Base-by-base conservation (phyloP, 2,797 vertebrate genomes). In the Melanotaenia trifasciata region DNA sequence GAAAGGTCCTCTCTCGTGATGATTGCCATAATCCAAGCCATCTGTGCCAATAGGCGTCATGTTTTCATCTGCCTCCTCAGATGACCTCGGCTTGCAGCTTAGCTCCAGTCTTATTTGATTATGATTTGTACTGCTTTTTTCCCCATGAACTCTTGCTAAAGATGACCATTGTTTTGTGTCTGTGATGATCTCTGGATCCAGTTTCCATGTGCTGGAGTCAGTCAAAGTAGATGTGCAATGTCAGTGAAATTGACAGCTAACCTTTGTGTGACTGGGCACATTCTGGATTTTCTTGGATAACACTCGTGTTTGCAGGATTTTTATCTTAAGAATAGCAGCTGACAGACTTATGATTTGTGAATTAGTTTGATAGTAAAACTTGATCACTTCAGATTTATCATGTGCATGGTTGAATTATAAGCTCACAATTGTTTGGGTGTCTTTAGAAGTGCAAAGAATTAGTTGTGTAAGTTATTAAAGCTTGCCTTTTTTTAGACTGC, bases 11-110 rank as follows among this genome's bases (percentile, higher is more conserved):
- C 72, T 89, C 83, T 84, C 67, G 45, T 70, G 80, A 94, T 93
- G 87, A 92, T 93, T 92, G 90, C 88, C 54, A 86, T 94, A 94
- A 95, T 93, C 86, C 84, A 84, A 93, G 91, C 93, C 94, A 95
- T 92, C 90, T 95, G 95, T 93, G 91, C 91, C 94, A 94, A 94
- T 91, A 94, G 89, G 82, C 76, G 70, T 74, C 3, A 13, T 85
- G 86, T 93, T 93, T 93, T 93, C 87, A 87, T 90, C 89, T 78
- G 80, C 85, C 90, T 87, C 82, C 71, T 84, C 73, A 33, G 68
- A 86, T 87, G 61, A 63, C 59, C 80, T 70, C 5, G 45, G 71
- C 86, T 87, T 70, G 81, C 81, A 74, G 76, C 67, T 58, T 80
- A 1, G 63, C 70, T 67, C 67, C 76, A 65, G 75, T 85, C 80